These are phyloP conservation scores for Drosophila paramelanica DNA, from an alignment of 2,888 invertebrate species.

Conservation along the genomic window DNA sequence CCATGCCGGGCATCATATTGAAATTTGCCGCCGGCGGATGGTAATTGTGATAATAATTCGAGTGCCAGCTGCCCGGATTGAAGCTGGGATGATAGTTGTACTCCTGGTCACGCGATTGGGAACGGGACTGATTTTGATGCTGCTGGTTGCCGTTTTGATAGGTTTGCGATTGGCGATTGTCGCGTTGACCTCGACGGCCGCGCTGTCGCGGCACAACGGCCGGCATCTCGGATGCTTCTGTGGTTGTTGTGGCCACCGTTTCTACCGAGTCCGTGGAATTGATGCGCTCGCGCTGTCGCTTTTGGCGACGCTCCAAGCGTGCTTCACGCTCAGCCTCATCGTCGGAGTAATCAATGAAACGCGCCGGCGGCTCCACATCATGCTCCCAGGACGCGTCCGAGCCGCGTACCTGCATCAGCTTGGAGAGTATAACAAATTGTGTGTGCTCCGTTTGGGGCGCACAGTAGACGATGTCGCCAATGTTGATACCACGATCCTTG, in stretches of 20 bases:
- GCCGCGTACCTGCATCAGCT: slow-evolving; percentile 91
- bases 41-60: slow-evolving; percentile 79
- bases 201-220: slow-evolving; percentile 45
- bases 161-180: slow-evolving; percentile 28
- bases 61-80: slow-evolving; percentile 82
- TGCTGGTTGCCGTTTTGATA: slow-evolving; percentile 29
- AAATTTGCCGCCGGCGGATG: slow-evolving; percentile 62
- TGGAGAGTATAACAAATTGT: slow-evolving; percentile 90
- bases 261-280: slow-evolving; percentile 63
- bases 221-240: slow-evolving; percentile 23
- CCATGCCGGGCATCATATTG: slow-evolving; percentile 62
- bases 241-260: slow-evolving; percentile 37
- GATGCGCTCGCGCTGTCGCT: slow-evolving; percentile 70
- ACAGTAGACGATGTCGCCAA: slow-evolving; percentile 91
- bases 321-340: slow-evolving; percentile 92
- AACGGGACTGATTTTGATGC: slow-evolving; percentile 22
- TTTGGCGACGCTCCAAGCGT: slow-evolving; percentile 83
- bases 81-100: slow-evolving; percentile 74
- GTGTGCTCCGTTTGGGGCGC: slow-evolving; percentile 92
- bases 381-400: slow-evolving; percentile 95
- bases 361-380: slow-evolving; percentile 91
- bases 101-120: slow-evolving; percentile 44
- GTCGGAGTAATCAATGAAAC: slow-evolving; percentile 92
- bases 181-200: slow-evolving; percentile 53
- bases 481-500: slow-evolving; percentile 87